phyloP scores from a whole-genome alignment of 2,888 invertebrate genomes.

The Brachyopa scutellaris region DNA sequence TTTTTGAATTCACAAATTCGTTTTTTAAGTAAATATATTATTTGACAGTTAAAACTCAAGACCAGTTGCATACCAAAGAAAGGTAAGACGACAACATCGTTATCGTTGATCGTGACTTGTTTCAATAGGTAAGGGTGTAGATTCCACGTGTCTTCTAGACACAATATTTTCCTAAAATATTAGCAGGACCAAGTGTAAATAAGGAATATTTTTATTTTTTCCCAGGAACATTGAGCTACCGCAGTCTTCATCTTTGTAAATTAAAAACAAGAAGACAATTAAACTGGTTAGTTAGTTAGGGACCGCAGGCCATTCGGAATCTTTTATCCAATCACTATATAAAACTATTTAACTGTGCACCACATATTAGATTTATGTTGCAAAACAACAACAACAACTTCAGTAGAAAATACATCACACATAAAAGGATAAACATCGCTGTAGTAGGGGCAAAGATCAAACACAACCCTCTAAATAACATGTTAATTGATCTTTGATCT shows the following conservation, averaged over 20 bases:
- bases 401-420: constrained; percentile 6
- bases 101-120: neutral
- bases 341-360: constrained; percentile 10
- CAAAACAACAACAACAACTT: constrained; percentile 1
- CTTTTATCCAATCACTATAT: constrained; percentile 31
- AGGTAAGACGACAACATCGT: too few species aligned
- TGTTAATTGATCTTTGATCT: constrained; percentile 73
- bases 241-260: neutral
- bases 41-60: too few species aligned
- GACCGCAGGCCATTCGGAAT: constrained; percentile 17
- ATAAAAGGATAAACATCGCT: constrained; percentile 54
- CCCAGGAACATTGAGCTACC: neutral
- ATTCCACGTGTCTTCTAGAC: too few species aligned
- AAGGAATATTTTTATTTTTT: neutral
- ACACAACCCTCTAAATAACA: constrained; percentile 68
- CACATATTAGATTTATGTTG: constrained; percentile 13
- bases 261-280: constrained; percentile 17
- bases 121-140: neutral
- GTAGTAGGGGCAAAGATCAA: constrained; percentile 53
- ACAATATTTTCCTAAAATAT: neutral
- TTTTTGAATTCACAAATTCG: too few species aligned
- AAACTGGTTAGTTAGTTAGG: constrained; percentile 27
- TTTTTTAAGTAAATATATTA: too few species aligned
- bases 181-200: constrained; percentile 7
- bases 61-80: too few species aligned